Conservation (phyloP, 2,113 vertebrate genomes). For the Cariama cristata region DNA sequence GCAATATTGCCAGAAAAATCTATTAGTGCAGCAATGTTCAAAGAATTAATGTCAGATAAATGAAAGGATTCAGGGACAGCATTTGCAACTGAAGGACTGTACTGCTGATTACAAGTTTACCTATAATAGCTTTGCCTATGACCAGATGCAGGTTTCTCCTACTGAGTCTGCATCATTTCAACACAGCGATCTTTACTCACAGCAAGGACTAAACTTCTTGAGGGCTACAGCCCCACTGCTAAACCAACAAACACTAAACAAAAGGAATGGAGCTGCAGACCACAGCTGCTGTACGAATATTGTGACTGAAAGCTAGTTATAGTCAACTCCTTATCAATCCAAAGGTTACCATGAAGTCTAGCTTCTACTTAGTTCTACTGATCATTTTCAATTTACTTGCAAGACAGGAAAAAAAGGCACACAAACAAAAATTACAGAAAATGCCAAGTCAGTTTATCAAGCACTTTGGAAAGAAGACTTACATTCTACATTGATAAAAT, state of each 20-base stretch:
- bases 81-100: background rate
- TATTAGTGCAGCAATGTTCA: background rate
- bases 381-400: background rate
- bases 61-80: background rate
- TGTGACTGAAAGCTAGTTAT: background rate
- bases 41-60: background rate
- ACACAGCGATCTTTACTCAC: background rate
- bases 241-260: background rate
- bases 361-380: background rate
- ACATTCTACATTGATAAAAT: background rate
- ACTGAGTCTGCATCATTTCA: background rate
- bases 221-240: background rate
- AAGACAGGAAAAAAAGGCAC: background rate
- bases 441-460: background rate
- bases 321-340: background rate
- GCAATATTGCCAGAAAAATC: background rate
- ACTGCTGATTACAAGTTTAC: background rate
- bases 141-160: background rate
- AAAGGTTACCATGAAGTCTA: background rate
- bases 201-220: background rate
- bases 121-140: background rate
- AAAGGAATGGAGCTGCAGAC: background rate
- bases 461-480: background rate
- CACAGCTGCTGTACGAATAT: background rate
- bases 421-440: background rate